A percentile compares a stretch with the other conserved stretches of the same genome.
These are phyloP conservation scores for Clytia hemisphaerica DNA, from an alignment of 30 jellyfish, hydroid and myxozoan species.

Conservation along the genomic window DNA sequence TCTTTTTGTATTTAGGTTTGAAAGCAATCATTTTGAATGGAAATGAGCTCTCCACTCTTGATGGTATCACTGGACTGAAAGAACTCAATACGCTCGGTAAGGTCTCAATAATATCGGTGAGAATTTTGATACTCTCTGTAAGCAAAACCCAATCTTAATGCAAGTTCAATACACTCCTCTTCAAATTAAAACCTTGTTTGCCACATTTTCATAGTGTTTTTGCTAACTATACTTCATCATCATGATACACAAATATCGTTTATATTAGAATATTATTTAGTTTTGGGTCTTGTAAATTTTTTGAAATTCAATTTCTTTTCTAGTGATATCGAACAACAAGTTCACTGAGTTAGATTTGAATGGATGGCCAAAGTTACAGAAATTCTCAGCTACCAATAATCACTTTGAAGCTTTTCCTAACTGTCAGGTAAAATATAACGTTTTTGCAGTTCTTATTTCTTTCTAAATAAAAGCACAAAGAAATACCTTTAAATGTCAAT, in stretches of 20 bases:
- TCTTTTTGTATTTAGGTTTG: slow-evolving; percentile 21
- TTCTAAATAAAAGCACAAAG: background rate
- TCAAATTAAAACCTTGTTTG: too few species aligned
- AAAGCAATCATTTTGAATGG: slow-evolving; percentile 70
- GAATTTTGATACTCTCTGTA: too few species aligned
- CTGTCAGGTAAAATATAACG: slow-evolving; percentile 27
- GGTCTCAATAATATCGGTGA: background rate
- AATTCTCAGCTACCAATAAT: slow-evolving; percentile 61
- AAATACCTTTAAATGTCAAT: background rate
- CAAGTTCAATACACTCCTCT: too few species aligned
- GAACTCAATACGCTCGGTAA: slow-evolving; percentile 59
- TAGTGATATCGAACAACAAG: slow-evolving; percentile 57
- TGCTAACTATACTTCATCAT: too few species aligned
- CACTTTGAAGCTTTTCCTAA: slow-evolving; percentile 38
- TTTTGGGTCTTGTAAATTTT: background rate
- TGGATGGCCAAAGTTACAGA: slow-evolving; percentile 21
- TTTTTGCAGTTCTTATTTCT: background rate
- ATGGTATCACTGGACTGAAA: slow-evolving; percentile 41
- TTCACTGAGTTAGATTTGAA: slow-evolving; percentile 37
- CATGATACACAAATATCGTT: too few species aligned
- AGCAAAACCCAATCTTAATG: too few species aligned
- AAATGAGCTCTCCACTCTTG: slow-evolving; percentile 36
- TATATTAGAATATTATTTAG: too few species aligned
- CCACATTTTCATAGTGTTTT: too few species aligned
- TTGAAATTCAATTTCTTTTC: background rate